Conservation (phyloP, 2,888 invertebrate genomes). For the Agriopis leucophaearia region DNA sequence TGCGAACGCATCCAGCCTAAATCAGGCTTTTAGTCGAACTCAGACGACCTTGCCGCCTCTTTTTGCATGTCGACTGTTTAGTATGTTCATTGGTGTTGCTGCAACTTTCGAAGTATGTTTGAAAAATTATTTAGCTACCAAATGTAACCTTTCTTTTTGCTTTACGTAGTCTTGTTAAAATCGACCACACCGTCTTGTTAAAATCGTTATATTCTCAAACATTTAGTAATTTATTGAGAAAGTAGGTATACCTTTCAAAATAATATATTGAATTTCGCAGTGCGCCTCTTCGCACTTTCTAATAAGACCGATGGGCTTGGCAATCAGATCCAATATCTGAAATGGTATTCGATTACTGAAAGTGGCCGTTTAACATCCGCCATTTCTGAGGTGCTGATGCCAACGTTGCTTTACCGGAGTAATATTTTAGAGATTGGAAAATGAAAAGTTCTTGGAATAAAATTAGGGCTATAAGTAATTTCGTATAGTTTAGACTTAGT, state of each 20-base stretch:
- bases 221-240: background rate
- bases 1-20: no score
- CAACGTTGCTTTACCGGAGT: slow-evolving; percentile 47
- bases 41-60: no score
- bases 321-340: slow-evolving; percentile 61
- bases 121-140: no score
- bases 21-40: no score
- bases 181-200: no score
- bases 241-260: background rate
- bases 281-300: slow-evolving; percentile 27
- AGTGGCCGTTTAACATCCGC: slow-evolving; percentile 57
- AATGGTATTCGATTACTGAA: slow-evolving; percentile 62
- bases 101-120: no score
- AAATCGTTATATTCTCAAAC: no score
- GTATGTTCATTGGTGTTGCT: no score
- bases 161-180: no score
- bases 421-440: slow-evolving; percentile 37
- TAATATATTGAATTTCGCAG: slow-evolving; percentile 31
- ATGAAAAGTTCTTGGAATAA: background rate
- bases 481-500: background rate
- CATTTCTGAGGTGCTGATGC: slow-evolving; percentile 45
- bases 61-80: no score
- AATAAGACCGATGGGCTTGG: slow-evolving; percentile 53
- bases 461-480: background rate
- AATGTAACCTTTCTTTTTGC: no score